Conservation (phyloP, 2,888 invertebrate species). For the Noctua comes region DNA sequence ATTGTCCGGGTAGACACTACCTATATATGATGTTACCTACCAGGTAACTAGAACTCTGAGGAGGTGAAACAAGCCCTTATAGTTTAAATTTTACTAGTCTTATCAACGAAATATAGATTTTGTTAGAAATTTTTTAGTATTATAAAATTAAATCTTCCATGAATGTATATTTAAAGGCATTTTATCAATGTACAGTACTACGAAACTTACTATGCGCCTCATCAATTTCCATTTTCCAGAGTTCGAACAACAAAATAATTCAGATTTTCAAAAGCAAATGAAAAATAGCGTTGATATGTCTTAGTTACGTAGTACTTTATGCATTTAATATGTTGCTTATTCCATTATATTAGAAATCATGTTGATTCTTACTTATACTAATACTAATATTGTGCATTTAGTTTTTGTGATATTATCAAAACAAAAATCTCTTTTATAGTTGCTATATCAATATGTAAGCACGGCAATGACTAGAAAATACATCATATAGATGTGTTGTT, state of each 20-base stretch:
- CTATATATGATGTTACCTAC: background rate
- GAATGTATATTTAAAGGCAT: constrained; percentile 33
- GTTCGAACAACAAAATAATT: background rate
- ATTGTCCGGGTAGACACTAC: background rate
- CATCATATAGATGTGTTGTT: constrained; percentile 87
- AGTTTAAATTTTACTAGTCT: constrained; percentile 63
- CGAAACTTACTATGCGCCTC: constrained; percentile 17
- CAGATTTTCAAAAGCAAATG: background rate
- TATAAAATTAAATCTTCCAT: constrained; percentile 55
- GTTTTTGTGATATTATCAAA: constrained; percentile 75
- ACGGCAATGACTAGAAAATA: constrained; percentile 89
- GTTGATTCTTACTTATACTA: constrained; percentile 56
- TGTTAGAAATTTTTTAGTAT: constrained; percentile 55
- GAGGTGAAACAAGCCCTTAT: constrained; percentile 27
- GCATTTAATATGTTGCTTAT: constrained; percentile 63
- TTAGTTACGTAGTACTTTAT: constrained; percentile 36
- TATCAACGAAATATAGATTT: constrained; percentile 63
- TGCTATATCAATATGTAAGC: constrained; percentile 65
- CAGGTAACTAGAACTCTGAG: background rate
- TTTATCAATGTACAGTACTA: constrained; percentile 49
- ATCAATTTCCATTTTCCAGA: background rate
- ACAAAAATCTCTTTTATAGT: constrained; percentile 63
- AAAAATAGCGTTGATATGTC: background rate
- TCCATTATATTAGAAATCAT: constrained; percentile 65
- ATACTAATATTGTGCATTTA: constrained; percentile 75